Evolutionary conservation across 2,888 invertebrate genomes (phyloP).

Genomic region (Eremobia ochroleuca): DNA sequence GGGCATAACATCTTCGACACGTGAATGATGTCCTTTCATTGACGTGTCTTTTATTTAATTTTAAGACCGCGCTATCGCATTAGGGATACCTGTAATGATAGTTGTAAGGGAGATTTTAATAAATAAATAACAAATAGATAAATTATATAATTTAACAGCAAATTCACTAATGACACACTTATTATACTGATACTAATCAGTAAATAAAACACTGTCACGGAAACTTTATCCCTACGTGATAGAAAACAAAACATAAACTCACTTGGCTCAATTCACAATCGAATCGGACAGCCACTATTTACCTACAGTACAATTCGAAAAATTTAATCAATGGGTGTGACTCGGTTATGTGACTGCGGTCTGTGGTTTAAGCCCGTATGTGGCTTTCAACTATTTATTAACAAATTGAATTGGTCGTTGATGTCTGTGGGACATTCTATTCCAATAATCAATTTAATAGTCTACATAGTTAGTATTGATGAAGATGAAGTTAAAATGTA

Average conservation of each 20-base stretch:
- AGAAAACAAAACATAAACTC: background rate
- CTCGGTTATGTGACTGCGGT: constrained; percentile 32
- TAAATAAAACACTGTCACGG: background rate
- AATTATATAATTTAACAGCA: background rate
- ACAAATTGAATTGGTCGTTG: constrained; percentile 19
- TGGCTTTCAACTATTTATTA: constrained; percentile 40
- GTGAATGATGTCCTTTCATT: no score
- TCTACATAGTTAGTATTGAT: background rate
- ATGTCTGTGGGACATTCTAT: constrained; percentile 3
- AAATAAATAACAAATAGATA: background rate
- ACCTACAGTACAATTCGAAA: constrained; percentile 26
- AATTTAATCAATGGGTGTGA: constrained; percentile 40
- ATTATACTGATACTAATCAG: background rate
- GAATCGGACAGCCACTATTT: background rate
- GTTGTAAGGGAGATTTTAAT: no score
- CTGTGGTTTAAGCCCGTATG: constrained; percentile 36
- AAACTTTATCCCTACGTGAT: background rate
- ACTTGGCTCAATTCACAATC: background rate
- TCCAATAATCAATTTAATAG: constrained; percentile 22
- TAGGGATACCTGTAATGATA: no score
- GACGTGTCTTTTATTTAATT: no score
- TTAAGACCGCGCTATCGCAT: no score
- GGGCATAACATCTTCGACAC: no score
- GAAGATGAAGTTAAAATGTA: background rate
- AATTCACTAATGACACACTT: background rate